phyloP scores from a whole-genome alignment of 1,140 invertebrate species.

The Calosoma granatense region DNA sequence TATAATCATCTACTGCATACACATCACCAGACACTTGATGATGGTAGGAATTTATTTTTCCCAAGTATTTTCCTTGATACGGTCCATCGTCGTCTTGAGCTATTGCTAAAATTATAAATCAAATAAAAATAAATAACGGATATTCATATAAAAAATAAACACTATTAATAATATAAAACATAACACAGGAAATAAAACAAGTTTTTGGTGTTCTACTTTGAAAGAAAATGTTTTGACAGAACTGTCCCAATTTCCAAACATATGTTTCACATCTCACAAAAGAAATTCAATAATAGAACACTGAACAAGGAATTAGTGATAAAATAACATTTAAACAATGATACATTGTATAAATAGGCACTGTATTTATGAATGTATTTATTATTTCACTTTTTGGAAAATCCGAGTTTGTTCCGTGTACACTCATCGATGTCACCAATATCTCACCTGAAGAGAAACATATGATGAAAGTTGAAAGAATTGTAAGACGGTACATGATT shows the following conservation, averaged over 20 bases:
- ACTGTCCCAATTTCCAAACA: neutral
- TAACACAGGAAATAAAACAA: too few species aligned
- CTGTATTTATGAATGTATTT: too few species aligned
- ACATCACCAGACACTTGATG: conserved; percentile 82
- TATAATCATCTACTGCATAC: conserved; percentile 82
- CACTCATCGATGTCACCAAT: neutral
- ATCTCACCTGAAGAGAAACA: conserved; percentile 4
- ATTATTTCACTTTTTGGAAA: neutral
- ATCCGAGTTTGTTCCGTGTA: neutral
- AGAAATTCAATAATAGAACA: neutral
- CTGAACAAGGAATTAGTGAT: neutral
- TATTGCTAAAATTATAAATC: conserved; percentile 18
- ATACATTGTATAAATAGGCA: too few species aligned
- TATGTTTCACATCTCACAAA: neutral
- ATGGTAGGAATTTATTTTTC: conserved; percentile 84
- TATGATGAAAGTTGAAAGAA: neutral
- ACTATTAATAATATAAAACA: too few species aligned
- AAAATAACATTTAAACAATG: neutral
- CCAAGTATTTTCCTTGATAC: conserved; percentile 71
- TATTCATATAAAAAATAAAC: too few species aligned
- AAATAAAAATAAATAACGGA: too few species aligned
- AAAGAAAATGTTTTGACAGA: too few species aligned
- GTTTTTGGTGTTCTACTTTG: too few species aligned
- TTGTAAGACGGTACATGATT: neutral
- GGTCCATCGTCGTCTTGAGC: conserved; percentile 49